These are phyloP conservation scores for Aurelia aurita DNA, from an alignment of 30 jellyfish, hydroid and myxozoan species.

Conservation along the genomic window DNA sequence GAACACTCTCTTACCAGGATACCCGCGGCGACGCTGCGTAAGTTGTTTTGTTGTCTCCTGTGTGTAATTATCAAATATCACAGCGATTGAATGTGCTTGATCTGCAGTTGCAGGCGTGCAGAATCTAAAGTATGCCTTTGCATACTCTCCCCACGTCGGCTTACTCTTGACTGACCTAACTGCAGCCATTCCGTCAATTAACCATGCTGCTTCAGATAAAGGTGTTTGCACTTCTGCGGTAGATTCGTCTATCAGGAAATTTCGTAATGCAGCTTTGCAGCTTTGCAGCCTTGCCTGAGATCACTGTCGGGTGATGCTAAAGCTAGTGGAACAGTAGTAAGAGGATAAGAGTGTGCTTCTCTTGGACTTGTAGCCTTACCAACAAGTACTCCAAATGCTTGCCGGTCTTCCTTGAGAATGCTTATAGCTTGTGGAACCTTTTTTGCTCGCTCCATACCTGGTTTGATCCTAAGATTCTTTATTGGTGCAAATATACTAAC, in stretches of 20 bases:
- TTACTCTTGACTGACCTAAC: no score
- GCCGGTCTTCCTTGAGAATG: no score
- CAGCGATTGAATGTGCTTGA: not conserved
- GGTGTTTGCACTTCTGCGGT: no score
- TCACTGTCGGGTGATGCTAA: conserved; percentile 19
- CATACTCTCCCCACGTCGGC: no score
- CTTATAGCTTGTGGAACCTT: no score
- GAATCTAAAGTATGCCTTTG: conserved; percentile 20
- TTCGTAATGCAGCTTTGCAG: no score
- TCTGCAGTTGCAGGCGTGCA: conserved; percentile 6
- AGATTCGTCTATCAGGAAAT: no score
- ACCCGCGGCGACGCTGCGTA: conserved; percentile 26
- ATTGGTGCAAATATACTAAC: conserved; percentile 1
- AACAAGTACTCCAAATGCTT: no score
- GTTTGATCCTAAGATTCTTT: not conserved
- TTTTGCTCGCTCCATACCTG: conserved; percentile 32
- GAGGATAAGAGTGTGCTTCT: no score
- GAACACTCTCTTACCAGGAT: conserved; percentile 26
- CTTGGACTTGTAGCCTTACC: no score
- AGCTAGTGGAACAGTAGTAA: conserved; percentile 1
- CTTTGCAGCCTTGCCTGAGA: conserved; percentile 3
- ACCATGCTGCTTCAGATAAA: no score
- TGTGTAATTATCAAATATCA: conserved; percentile 12
- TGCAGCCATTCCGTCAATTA: no score
- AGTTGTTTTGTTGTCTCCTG: not conserved